Percentiles rank a stretch among this genome's conserved stretches.
These are phyloP conservation scores for Seriola dumerili DNA, from an alignment of 2,113 vertebrate species.

Conservation along the genomic window DNA sequence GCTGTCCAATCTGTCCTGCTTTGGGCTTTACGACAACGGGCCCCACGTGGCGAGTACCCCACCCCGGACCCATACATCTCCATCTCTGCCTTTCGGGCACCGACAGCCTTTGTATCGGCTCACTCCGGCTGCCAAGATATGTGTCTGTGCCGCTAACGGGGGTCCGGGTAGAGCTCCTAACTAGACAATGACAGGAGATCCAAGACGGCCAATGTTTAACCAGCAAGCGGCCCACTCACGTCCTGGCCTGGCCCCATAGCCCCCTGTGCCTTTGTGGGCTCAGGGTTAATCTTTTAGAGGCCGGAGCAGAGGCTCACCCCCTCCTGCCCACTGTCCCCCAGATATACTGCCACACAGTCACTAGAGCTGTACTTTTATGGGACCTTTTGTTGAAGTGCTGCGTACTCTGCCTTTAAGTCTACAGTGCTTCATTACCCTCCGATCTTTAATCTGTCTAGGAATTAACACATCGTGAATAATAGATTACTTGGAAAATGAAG, in stretches of 20 bases:
- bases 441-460: slow-evolving; percentile 51
- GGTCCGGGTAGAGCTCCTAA: slow-evolving; percentile 65
- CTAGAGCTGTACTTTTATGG: slow-evolving; percentile 76
- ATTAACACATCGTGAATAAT: slow-evolving; percentile 65
- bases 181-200: slow-evolving; percentile 81
- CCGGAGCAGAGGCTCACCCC: slow-evolving; percentile 46
- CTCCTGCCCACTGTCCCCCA: slow-evolving; percentile 69
- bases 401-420: slow-evolving; percentile 45
- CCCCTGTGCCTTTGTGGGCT: slow-evolving; percentile 74
- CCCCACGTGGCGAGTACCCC: slow-evolving; percentile 76
- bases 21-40: slow-evolving; percentile 69
- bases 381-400: slow-evolving; percentile 66
- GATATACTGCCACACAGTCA: slow-evolving; percentile 81
- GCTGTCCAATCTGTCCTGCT: slow-evolving; percentile 80
- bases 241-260: slow-evolving; percentile 62
- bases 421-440: slow-evolving; percentile 28
- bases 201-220: slow-evolving; percentile 81
- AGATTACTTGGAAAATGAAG: slow-evolving; percentile 42
- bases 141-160: slow-evolving; percentile 72
- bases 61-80: slow-evolving; percentile 78
- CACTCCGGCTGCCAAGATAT: slow-evolving; percentile 78
- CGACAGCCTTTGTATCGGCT: slow-evolving; percentile 77
- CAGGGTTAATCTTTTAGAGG: slow-evolving; percentile 82
- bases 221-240: slow-evolving; percentile 71
- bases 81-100: slow-evolving; percentile 73